phyloP scores from a whole-genome alignment of 1,140 invertebrate genomes.

The Bursaphelenchus mucronatus region DNA sequence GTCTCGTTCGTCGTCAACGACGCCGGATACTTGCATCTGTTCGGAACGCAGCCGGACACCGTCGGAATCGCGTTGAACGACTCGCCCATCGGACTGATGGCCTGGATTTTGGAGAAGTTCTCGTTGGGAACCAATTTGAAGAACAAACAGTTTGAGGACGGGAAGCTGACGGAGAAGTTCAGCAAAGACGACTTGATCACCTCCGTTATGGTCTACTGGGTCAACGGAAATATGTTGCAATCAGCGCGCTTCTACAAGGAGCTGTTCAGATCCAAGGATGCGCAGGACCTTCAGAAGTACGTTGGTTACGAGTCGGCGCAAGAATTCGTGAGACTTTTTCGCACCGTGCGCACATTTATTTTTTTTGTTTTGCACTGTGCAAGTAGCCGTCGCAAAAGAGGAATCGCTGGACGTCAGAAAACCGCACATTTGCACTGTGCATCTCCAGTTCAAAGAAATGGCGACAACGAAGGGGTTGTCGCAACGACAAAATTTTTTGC shows the following conservation, averaged over 20 bases:
- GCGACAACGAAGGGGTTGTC: too few species aligned
- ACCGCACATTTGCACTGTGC: too few species aligned
- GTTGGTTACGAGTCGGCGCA: too few species aligned
- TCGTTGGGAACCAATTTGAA: constrained; percentile 70
- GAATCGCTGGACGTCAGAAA: too few species aligned
- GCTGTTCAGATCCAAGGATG: background rate
- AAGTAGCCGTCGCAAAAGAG: too few species aligned
- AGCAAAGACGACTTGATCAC: constrained; percentile 74
- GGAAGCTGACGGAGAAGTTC: constrained; percentile 66
- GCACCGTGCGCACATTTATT: too few species aligned
- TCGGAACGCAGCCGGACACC: constrained; percentile 76
- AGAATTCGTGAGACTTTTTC: too few species aligned
- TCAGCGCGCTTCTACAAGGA: constrained; percentile 42
- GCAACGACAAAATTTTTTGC: too few species aligned
- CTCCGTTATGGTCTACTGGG: constrained; percentile 83
- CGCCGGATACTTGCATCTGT: constrained; percentile 66
- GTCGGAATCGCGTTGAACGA: constrained; percentile 63
- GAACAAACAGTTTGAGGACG: constrained; percentile 66
- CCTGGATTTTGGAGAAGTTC: constrained; percentile 81
- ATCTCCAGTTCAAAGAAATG: too few species aligned
- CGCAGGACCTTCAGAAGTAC: too few species aligned
- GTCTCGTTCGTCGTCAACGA: constrained; percentile 71
- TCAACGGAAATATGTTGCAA: constrained; percentile 46
- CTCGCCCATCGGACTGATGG: constrained; percentile 72
- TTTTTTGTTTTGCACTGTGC: too few species aligned